Base-by-base conservation (phyloP, 2,797 vertebrate genomes). In the Phrynocephalus forsythii region DNA sequence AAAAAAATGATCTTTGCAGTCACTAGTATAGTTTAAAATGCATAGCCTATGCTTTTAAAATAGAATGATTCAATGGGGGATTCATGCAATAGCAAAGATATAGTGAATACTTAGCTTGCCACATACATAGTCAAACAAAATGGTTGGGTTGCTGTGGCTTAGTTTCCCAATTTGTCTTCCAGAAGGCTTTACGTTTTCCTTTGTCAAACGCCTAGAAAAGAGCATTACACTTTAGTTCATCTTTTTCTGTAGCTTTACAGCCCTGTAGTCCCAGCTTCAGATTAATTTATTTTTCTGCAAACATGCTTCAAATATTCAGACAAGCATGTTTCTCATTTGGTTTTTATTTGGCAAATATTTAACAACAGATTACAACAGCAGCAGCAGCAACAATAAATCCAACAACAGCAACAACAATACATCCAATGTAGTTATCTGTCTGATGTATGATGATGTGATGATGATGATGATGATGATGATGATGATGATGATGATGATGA, bases 181-280 rank as follows among this genome's bases (percentile, higher is more conserved):
- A 76, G 97, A 98, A 91, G 97, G 97, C 95, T 98, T 98, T 96
- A 98, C 97, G 94, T 99, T 99, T 97, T 99, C 98, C 97, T 99
- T 99, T 91, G 98, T 99, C 96, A 99, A 94, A 83, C 99, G 98
- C 94, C 99, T 99, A 91, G 11, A 95, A 89, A 52, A 92, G 30
- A 79, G 94, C 0, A 80, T 5, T 5, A 63, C 87, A 60, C 28
- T 90, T 92, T 81, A 95, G 83, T 93, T 0, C 28, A 90, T 87
- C 72, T 81, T n/a, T 82, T 85, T 82, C 18, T 24, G 33, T 24
- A 83, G 76, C 10, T 83, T 79, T 79, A 33, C 30, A 88, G 82
- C 86, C 10, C 16, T 87, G 84, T 26, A 50, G 52, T 75, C 71
- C 67, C 80, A 44, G 10, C 52, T 71, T 11, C 82, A 89, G 24